Evolutionary conservation across 2,113 vertebrate genomes (phyloP).

Genomic region (Riparia riparia): DNA sequence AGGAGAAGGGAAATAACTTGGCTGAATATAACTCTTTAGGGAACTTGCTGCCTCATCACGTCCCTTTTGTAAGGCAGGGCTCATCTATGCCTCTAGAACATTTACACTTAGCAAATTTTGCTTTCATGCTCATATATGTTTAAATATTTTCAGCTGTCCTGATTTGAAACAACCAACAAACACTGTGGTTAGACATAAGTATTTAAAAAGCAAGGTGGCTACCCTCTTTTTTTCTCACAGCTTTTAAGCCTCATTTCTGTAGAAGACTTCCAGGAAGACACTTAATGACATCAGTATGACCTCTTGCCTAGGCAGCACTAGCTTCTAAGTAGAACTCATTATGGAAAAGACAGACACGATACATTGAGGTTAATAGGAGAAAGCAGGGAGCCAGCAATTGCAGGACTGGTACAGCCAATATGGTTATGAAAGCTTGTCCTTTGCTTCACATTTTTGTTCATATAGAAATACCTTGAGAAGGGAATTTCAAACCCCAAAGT

Average conservation of each 20-base stretch:
- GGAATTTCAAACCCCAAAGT: neutral
- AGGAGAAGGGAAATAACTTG: neutral
- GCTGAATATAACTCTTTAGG: neutral
- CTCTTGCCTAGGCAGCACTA: neutral
- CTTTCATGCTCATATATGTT: neutral
- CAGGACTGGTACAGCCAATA: neutral
- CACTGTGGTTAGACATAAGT: neutral
- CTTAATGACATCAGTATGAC: neutral
- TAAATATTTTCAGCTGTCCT: neutral
- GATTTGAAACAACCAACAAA: neutral
- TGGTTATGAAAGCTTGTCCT: neutral
- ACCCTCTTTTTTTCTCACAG: neutral
- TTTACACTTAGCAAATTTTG: neutral
- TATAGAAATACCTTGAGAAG: neutral
- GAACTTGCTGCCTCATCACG: neutral
- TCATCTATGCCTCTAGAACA: neutral
- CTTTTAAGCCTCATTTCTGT: neutral
- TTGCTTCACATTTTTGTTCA: neutral
- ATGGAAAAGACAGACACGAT: neutral
- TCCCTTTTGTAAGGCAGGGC: neutral
- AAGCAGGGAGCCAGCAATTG: neutral
- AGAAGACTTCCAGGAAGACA: neutral
- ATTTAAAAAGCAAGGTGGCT: neutral
- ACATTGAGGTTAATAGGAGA: neutral
- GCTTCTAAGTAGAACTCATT: neutral